Conservation (phyloP, 2,888 invertebrate species). For the Lampropteryx suffumata region DNA sequence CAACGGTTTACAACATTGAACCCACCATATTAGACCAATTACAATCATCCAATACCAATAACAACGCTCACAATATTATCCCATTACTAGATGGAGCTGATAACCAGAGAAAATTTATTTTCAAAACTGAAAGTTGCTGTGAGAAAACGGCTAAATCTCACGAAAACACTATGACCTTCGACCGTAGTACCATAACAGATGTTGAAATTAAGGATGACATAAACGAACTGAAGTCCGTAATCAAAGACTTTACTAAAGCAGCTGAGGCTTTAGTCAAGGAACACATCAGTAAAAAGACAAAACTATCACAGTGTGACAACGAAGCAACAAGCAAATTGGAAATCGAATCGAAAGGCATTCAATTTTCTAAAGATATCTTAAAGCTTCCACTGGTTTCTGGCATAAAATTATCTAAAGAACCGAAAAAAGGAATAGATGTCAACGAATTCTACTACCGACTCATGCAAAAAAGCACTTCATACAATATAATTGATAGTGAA, state of each 20-base stretch:
- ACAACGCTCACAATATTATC: conserved; percentile 46
- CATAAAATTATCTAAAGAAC: conserved; percentile 50
- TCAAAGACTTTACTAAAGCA: conserved; percentile 52
- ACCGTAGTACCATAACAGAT: conserved; percentile 38
- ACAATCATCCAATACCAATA: background rate
- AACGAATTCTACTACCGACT: conserved; percentile 44
- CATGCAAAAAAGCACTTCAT: conserved; percentile 60
- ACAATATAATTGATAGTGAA: conserved; percentile 68
- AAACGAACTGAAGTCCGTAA: conserved; percentile 52
- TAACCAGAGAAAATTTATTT: conserved; percentile 55
- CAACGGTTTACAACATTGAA: conserved; percentile 19
- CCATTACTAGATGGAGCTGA: conserved; percentile 57
- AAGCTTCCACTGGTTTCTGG: conserved; percentile 43
- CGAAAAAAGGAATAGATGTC: conserved; percentile 40
- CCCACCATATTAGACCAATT: background rate
- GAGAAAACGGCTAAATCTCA: conserved; percentile 25
- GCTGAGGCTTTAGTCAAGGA: conserved; percentile 54
- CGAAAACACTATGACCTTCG: conserved; percentile 20
- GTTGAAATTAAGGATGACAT: conserved; percentile 56
- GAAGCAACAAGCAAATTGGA: conserved; percentile 19
- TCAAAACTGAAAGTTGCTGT: conserved; percentile 38
- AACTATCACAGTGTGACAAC: conserved; percentile 22
- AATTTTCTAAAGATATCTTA: conserved; percentile 43
- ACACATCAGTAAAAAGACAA: conserved; percentile 37
- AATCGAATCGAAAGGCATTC: conserved; percentile 49